These are phyloP conservation scores for Grallaria varia DNA, from an alignment of 2,113 vertebrate species.

Conservation along the genomic window DNA sequence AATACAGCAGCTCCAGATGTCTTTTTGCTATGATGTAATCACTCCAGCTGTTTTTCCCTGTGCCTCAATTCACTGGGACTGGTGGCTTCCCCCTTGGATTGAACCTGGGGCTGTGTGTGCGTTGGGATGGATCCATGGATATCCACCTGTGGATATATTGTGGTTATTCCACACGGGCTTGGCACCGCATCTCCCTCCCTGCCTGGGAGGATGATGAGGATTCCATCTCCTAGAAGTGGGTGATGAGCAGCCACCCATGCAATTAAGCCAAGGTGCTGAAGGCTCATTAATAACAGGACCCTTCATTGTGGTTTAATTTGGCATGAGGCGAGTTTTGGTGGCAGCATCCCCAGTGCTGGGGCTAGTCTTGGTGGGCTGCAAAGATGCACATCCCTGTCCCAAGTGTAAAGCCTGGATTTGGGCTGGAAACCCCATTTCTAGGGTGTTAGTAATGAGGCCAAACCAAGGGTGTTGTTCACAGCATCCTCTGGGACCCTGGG, in stretches of 20 bases:
- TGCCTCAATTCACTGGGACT: background rate
- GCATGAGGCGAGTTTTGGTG: background rate
- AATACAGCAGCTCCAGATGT: slow-evolving; percentile 51
- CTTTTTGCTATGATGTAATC: background rate
- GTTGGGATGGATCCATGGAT: background rate
- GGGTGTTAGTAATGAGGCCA: background rate
- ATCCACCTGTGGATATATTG: background rate
- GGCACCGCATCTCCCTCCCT: background rate
- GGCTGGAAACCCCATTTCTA: background rate
- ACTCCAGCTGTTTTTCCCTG: slow-evolving; percentile 45
- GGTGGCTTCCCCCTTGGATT: background rate
- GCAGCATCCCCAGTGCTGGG: background rate
- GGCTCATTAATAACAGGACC: background rate
- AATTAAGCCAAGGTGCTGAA: background rate
- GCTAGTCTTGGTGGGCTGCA: background rate
- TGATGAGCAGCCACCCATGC: fast-evolving
- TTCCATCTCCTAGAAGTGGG: background rate
- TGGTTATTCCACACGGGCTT: background rate
- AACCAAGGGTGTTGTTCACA: background rate
- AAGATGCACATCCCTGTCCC: background rate
- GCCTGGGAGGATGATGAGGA: background rate
- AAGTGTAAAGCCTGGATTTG: background rate
- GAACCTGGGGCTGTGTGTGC: background rate
- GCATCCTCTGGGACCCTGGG: fast-evolving
- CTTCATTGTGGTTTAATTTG: background rate